Conservation (phyloP, 2,888 invertebrate species). For the Dasypolia templi region DNA sequence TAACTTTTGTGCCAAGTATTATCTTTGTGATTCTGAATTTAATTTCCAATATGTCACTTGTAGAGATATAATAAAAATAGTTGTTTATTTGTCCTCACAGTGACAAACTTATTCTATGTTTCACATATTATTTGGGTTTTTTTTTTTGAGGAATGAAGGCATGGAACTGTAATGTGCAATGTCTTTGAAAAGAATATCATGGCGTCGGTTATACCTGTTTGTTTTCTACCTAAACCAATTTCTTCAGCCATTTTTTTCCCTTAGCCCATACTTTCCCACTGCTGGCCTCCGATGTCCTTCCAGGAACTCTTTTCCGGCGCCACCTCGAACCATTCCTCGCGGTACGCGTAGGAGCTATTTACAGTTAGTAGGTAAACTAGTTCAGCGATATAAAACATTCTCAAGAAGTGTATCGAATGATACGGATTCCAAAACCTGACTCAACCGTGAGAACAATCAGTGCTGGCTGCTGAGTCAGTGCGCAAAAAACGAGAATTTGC, state of each 20-base stretch:
- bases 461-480: conserved; percentile 45
- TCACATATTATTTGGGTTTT: too few relatives aligned
- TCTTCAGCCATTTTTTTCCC: background rate
- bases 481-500: conserved; percentile 27
- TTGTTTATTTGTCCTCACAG: too few relatives aligned
- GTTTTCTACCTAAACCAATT: background rate
- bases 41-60: too few relatives aligned
- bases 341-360: background rate
- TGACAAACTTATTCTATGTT: too few relatives aligned
- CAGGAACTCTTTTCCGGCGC: background rate
- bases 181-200: background rate
- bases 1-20: background rate
- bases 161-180: background rate
- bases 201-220: background rate
- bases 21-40: too few relatives aligned
- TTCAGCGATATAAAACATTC: background rate
- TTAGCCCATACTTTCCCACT: background rate
- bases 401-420: background rate
- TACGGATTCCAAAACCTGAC: conserved; percentile 27
- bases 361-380: background rate
- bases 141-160: background rate
- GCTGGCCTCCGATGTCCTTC: background rate
- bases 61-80: too few relatives aligned
- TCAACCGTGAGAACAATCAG: conserved; percentile 39
- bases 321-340: background rate